Base-by-base conservation (phyloP, 2,888 invertebrate species). In the Lochmaea capreae region DNA sequence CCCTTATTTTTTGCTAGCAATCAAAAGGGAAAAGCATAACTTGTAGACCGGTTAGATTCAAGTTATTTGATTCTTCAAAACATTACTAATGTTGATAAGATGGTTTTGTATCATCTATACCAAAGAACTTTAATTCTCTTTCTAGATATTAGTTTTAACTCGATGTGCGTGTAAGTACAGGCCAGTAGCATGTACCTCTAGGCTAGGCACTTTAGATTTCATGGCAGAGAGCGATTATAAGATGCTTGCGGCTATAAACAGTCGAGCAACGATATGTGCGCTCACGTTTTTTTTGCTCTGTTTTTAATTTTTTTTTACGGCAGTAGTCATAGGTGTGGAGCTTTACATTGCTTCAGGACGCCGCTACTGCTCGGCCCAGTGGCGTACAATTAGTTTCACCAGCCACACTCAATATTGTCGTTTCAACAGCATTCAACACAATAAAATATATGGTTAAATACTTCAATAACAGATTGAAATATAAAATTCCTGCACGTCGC, bases 301-400 rank as follows among this genome's bases (percentile, higher is more conserved):
- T 75, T 78, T 79, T 79, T 75, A 75, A 1, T 33, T 33, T 33
- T 80, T 78, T 77, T 72, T 71, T 69, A 39, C 66, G 26, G 76
- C 77, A 78, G 76, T 77, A 77, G 76, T 72, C 70, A 73, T 81
- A 80, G 81, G 81, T 79, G 81, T 79, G 81, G 81, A 70, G 67
- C 68, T 54, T 42, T 22, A 18, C 39, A 69, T 70, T 69, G 75
- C 75, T 72, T 46, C 57, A 61, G 75, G 76, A 10, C 22, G 57
- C 67, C 46, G 59, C 72, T 67, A 67, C 67, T 70, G 70, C 70
- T 62, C 18, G 54, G 42, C 18, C 22, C 70, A 70, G 70, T 63
- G 70, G 54, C 70, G 70, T 70, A 43, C 62, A 26, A 18, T 14
- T 11, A 52, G 22, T 22, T 59, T 54, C 22, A 33, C 10, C 14